A percentile compares a stretch with the other conserved stretches of the same genome.
phyloP scores from a whole-genome alignment of 2,113 vertebrate species.

The Oplegnathus fasciatus region DNA sequence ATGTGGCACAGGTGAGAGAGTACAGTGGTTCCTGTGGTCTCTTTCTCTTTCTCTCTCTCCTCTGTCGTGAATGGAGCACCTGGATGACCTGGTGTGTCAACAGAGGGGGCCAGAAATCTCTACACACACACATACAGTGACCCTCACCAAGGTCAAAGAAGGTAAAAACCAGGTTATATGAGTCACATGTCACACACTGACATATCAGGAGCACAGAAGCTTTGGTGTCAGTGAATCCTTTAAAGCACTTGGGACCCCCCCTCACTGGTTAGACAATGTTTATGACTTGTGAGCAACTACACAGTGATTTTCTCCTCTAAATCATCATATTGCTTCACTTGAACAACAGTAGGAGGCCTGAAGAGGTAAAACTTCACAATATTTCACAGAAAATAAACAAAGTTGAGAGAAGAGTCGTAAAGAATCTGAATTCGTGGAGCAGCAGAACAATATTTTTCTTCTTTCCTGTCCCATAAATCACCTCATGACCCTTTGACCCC shows the following conservation, averaged over 20 bases:
- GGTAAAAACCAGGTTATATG: slow-evolving; percentile 13
- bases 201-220: neutral
- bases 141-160: slow-evolving; percentile 28
- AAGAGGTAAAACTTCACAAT: neutral
- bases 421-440: neutral
- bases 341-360: neutral
- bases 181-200: slow-evolving; percentile 7
- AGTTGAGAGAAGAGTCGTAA: neutral
- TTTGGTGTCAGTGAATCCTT: neutral
- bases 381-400: neutral
- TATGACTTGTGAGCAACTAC: neutral
- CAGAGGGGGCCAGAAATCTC: slow-evolving; percentile 1
- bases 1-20: slow-evolving; percentile 75
- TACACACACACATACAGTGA: slow-evolving; percentile 15
- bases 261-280: neutral
- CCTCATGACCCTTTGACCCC: neutral
- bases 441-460: neutral
- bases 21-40: slow-evolving; percentile 74
- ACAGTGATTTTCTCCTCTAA: neutral
- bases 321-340: neutral
- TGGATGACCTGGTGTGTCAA: slow-evolving; percentile 40
- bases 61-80: slow-evolving; percentile 52
- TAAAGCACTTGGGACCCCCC: neutral
- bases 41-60: slow-evolving; percentile 32
- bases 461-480: neutral